Conservation (phyloP, 64 coral and sea anemone species). For the Porites lutea region DNA sequence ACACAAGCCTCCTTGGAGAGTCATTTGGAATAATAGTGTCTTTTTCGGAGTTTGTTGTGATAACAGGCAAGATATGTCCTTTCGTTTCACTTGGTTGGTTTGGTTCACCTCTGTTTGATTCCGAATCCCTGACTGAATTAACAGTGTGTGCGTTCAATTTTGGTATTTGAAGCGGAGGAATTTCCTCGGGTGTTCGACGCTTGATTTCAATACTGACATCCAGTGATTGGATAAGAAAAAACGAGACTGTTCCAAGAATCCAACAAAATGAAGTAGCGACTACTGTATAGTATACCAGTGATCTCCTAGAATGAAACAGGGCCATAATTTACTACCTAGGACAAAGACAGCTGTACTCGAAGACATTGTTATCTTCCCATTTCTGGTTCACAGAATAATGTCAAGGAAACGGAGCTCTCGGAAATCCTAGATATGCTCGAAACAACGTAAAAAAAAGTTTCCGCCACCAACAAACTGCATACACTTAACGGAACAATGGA, state of each 20-base stretch:
- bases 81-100: not conserved
- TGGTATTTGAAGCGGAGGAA: slow-evolving; percentile 64
- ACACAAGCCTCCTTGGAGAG: slow-evolving; percentile 41
- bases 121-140: slow-evolving; percentile 6
- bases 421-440: not conserved
- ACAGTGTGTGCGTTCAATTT: slow-evolving; percentile 65
- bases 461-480: not conserved
- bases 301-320: slow-evolving; percentile 68
- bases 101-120: slow-evolving; percentile 36
- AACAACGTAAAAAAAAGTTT: not conserved
- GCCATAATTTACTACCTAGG: slow-evolving; percentile 5
- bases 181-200: slow-evolving; percentile 58
- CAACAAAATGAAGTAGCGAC: slow-evolving; percentile 89
- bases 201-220: slow-evolving; percentile 94
- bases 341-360: not conserved
- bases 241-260: slow-evolving; percentile 89
- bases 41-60: not conserved
- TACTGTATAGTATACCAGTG: slow-evolving; percentile 85
- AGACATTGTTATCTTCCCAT: slow-evolving; percentile 4
- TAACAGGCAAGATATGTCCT: not conserved
- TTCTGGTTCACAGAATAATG: not conserved
- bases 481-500: slow-evolving; percentile 35
- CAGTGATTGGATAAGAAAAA: slow-evolving; percentile 87
- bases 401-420: not conserved
- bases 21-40: not conserved